Evolutionary conservation across 2,888 invertebrate genomes (phyloP), one percentile per base, ranked within the genome.

Genomic region (Teleogryllus oceanicus): DNA sequence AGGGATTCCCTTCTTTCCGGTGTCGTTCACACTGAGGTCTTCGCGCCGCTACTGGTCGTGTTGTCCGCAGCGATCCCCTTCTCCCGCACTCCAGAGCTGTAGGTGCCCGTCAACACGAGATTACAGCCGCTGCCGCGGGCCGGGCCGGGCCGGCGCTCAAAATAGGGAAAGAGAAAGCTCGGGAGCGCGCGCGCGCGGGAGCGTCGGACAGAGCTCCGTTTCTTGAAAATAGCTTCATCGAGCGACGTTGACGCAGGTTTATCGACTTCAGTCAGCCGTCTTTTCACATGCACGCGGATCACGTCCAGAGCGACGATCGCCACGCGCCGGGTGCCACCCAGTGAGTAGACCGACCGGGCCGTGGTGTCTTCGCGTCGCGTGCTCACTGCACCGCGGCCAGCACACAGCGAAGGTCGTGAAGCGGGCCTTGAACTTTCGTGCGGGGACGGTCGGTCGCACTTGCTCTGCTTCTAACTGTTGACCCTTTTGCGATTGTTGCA

Each of bases 401-500:
- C 18, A 16, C 3, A 5, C n/a, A 37, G 50, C 49, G 50, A n/a
- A n/a, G 49, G 24, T 76, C n/a, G n/a, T n/a, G 18, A 76, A 49
- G 76, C 49, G 76, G 18, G 76, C 49, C 50, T 50, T 24, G 49
- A 50, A 76, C 76, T 76, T 49, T 49, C 49, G 49, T 49, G 76
- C 49, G 49, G 49, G 50, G 11, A 18, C 76, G 50, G 76, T n/a
- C 76, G 50, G 76, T 76, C 76, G 76, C 49, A 49, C 3, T 49
- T 76, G 49, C 18, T 76, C 49, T 20, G 49, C 49, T 76, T 49
- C 1, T 49, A 49, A 50, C 76, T 49, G 24, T 76, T n/a, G 76
- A 49, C 76, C 37, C 37, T 37, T 37, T 37, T 37, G 37, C 37
- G 37, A 37, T 78, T 81, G 62, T 85, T 85, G 3, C 88, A 91